These are phyloP conservation scores for Lasiurus cinereus DNA, from an alignment of 2,113 vertebrate genomes.

Conservation along the genomic window DNA sequence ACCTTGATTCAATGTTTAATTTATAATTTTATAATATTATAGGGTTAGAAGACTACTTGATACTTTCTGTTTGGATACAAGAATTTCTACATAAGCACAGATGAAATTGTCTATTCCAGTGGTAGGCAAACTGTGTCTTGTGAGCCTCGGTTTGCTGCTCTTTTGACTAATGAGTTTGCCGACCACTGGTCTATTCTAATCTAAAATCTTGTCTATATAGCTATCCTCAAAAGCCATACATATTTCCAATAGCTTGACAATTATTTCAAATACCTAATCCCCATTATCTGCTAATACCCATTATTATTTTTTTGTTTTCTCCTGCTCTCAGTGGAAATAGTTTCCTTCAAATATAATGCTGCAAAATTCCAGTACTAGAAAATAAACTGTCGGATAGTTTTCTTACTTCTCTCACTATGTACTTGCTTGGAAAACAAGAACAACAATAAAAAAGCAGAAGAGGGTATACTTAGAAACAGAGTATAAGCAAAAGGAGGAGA, in stretches of 20 bases:
- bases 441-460: neutral
- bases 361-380: conserved; percentile 11
- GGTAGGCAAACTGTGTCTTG: too few relatives aligned
- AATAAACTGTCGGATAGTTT: neutral
- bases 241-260: conserved; percentile 1
- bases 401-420: neutral
- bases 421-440: neutral
- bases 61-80: neutral
- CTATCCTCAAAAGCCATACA: neutral
- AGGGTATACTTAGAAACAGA: neutral
- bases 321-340: neutral
- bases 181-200: neutral
- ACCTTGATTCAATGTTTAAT: neutral
- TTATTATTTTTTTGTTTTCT: conserved; percentile 22
- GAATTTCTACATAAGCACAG: neutral
- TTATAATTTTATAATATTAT: neutral
- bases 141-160: too few relatives aligned
- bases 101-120: neutral
- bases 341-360: neutral
- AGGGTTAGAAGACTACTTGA: neutral
- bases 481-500: neutral
- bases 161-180: too few relatives aligned
- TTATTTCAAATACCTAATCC: conserved; percentile 34
- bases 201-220: neutral
- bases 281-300: neutral